Base-by-base conservation (phyloP, 2,797 vertebrate species). In the Rhynchotus rufescens region DNA sequence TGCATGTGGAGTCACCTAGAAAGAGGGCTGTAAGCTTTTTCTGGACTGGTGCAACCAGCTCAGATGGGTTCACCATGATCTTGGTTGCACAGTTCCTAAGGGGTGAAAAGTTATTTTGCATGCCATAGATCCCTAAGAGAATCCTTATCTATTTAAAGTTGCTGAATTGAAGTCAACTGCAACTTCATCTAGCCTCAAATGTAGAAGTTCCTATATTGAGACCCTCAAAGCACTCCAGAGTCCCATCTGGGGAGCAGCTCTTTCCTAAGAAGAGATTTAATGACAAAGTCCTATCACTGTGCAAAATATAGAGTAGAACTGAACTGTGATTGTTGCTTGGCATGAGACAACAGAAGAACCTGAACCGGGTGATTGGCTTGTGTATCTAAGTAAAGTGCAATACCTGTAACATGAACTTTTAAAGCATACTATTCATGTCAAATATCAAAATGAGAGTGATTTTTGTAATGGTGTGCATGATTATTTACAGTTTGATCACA, bases 401-500 rank as follows among this genome's bases (percentile, higher is more conserved):
- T 67, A 51, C 20, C 32, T 75, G 12, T 40, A 57, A 28, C 6
- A 17, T 78, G 12, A 88, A 36, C 36, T 64, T 14, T 60, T 68
- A 66, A 92, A 80, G 26, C 25, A 78, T 59, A n/a, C 25, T 90
- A 26, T 82, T 91, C 22, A 83, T 61, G 21, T 61, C 44, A 84
- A 91, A 88, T 76, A 71, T 15, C 61, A 77, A 92, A 82, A 57
- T 6, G 15, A 87, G 64, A 62, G 23, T 88, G 44, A 64, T 92
- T 73, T 30, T 44, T 86, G 34, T 42, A 90, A 65, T 56, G 28
- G 32, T 82, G 92, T 83, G 30, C 26, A 73, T 42, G 71, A 84
- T 80, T 88, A 88, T 92, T 94, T 96, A 71, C 20, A 73, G n/a
- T 86, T 36, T 96, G 25, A 47, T 94, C 10, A 68, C 32, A 92